Percentiles rank a stretch among this genome's conserved stretches.
phyloP scores from a whole-genome alignment of 2,113 vertebrate species.

The Dasyornis broadbenti region DNA sequence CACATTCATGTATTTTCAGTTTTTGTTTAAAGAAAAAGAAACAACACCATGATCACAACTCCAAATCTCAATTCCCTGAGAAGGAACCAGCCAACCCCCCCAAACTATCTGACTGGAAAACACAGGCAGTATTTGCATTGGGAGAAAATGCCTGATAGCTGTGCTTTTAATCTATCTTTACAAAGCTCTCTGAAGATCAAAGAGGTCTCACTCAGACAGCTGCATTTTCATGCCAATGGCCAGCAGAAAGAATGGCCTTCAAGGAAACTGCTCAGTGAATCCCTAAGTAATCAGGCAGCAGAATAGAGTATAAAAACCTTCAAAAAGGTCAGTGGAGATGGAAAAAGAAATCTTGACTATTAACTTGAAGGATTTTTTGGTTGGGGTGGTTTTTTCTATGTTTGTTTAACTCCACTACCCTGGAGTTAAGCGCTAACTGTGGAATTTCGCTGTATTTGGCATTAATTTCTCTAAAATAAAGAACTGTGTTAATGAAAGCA shows the following conservation, averaged over 20 bases:
- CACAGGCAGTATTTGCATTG: conserved; percentile 27
- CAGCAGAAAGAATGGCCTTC: conserved; percentile 58
- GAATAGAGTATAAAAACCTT: conserved; percentile 40
- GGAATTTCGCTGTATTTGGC: not conserved
- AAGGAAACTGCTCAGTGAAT: conserved; percentile 60
- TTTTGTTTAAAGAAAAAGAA: not conserved
- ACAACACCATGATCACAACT: not conserved
- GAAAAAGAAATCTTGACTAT: not conserved
- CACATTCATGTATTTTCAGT: not conserved
- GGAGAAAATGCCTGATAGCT: conserved; percentile 43
- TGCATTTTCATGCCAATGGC: conserved; percentile 63
- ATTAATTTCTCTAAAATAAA: not conserved
- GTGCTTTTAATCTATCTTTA: conserved; percentile 63
- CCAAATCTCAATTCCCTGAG: not conserved
- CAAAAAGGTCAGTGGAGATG: conserved; percentile 39
- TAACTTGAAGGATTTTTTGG: not conserved
- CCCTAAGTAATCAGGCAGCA: conserved; percentile 58
- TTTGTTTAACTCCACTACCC: not conserved
- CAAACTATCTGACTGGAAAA: conserved; percentile 25
- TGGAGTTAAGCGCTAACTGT: not conserved
- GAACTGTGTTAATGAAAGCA: conserved; percentile 1
- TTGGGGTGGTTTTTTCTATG: not conserved
- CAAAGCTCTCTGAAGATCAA: conserved; percentile 69
- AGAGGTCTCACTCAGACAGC: conserved; percentile 55
- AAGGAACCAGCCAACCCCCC: not conserved